Evolutionary conservation across 2,888 invertebrate genomes (phyloP).

Genomic region (Neoaliturus tenellus): DNA sequence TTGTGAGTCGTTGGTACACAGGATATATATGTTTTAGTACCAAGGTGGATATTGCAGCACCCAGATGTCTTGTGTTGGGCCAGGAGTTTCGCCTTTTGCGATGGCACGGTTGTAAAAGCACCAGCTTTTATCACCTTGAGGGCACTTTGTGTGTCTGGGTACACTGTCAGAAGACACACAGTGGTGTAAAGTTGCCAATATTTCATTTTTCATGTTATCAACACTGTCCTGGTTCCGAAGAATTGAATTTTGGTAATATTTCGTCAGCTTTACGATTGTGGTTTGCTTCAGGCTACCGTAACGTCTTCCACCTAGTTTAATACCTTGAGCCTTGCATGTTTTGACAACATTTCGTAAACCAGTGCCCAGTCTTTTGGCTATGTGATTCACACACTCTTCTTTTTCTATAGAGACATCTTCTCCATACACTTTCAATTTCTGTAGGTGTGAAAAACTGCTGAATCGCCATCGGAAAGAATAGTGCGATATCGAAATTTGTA

Average conservation of each 20-base stretch:
- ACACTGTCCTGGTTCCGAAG: constrained; percentile 58
- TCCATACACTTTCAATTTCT: constrained; percentile 53
- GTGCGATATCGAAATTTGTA: constrained; percentile 27
- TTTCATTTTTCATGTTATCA: constrained; percentile 61
- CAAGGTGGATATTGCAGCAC: background rate
- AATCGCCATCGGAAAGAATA: constrained; percentile 28
- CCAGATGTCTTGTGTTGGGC: background rate
- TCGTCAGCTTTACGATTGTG: constrained; percentile 48
- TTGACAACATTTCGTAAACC: constrained; percentile 40
- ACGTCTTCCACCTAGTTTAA: constrained; percentile 52
- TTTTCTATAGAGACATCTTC: constrained; percentile 10
- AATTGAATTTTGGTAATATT: constrained; percentile 62
- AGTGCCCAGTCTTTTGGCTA: constrained; percentile 52
- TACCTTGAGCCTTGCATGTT: constrained; percentile 5
- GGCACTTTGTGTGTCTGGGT: constrained; percentile 8
- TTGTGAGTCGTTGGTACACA: background rate
- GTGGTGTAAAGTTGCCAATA: constrained; percentile 65
- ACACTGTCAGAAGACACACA: constrained; percentile 37
- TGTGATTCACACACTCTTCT: constrained; percentile 59
- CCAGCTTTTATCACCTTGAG: background rate
- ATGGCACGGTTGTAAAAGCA: constrained; percentile 60
- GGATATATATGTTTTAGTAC: constrained; percentile 7
- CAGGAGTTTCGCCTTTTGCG: constrained; percentile 46
- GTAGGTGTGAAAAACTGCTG: constrained; percentile 28
- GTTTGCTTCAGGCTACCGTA: constrained; percentile 42